These are phyloP conservation scores for Apaloderma vittatum DNA, from an alignment of 2,113 vertebrate species.

Conservation along the genomic window DNA sequence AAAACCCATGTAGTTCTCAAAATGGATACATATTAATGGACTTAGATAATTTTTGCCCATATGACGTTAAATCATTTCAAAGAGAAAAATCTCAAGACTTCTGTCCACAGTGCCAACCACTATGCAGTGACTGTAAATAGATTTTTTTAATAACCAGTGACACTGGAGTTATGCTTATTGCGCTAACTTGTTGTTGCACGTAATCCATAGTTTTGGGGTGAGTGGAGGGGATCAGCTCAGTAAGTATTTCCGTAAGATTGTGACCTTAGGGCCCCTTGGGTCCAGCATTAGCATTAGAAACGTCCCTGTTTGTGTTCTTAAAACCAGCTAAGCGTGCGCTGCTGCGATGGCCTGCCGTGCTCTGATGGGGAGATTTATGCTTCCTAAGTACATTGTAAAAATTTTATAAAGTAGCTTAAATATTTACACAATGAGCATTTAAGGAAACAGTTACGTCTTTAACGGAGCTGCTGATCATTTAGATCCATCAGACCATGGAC, in stretches of 20 bases:
- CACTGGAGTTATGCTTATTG: rapidly evolving
- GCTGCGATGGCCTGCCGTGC: not conserved
- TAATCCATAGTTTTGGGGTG: not conserved
- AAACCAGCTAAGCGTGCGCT: not conserved
- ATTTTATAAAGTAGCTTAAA: slow-evolving; percentile 68
- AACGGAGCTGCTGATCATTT: slow-evolving; percentile 44
- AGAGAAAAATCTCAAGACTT: not conserved
- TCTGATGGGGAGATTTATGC: slow-evolving; percentile 14
- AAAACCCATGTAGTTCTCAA: not conserved
- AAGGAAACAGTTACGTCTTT: slow-evolving; percentile 34
- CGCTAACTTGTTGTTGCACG: not conserved
- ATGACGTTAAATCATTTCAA: not conserved
- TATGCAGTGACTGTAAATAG: rapidly evolving
- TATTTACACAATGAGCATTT: slow-evolving; percentile 72
- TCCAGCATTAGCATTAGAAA: slow-evolving; percentile 8
- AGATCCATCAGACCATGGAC: not conserved
- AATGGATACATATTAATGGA: not conserved
- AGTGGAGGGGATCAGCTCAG: not conserved
- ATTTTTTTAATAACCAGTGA: rapidly evolving
- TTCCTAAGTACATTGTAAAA: slow-evolving; percentile 58
- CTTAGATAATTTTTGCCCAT: not conserved
- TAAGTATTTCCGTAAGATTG: not conserved
- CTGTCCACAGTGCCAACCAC: rapidly evolving
- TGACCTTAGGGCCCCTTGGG: slow-evolving; percentile 2
- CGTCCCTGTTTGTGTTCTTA: slow-evolving; percentile 21